phyloP scores from a whole-genome alignment of 1,140 invertebrate genomes.

The Drosophila novamexicana region DNA sequence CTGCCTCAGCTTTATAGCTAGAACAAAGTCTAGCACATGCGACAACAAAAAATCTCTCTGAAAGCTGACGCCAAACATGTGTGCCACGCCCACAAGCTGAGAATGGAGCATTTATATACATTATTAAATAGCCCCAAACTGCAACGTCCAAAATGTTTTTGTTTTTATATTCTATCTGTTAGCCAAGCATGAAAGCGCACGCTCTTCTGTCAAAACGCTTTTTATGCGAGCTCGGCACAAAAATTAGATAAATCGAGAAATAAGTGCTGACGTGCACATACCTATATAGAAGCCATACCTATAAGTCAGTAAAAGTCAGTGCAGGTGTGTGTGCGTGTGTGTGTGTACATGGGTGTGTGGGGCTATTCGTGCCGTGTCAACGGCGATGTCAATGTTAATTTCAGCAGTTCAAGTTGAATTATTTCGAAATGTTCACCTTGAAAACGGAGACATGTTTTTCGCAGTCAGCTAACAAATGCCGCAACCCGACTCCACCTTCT shows the following conservation, averaged over 20 bases:
- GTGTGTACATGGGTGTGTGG: not conserved
- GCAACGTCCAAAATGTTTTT: not conserved
- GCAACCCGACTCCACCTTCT: slow-evolving; percentile 63
- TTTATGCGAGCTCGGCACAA: slow-evolving; percentile 50
- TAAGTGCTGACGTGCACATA: slow-evolving; percentile 16
- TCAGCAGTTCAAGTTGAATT: slow-evolving; percentile 80
- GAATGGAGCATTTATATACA: not conserved
- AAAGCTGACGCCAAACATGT: not conserved
- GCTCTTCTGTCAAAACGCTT: slow-evolving; percentile 24
- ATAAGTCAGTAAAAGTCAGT: not conserved
- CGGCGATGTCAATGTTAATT: slow-evolving; percentile 78
- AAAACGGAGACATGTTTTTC: slow-evolving; percentile 68
- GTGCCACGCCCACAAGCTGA: not conserved
- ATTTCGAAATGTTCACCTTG: slow-evolving; percentile 80
- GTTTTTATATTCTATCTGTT: not conserved
- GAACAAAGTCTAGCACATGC: too few relatives aligned
- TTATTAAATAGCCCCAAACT: not conserved
- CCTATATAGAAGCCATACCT: not conserved
- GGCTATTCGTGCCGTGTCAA: slow-evolving; percentile 50
- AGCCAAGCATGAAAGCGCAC: slow-evolving; percentile 8
- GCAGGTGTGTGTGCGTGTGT: not conserved
- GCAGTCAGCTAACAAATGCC: slow-evolving; percentile 51
- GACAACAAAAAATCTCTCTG: not conserved
- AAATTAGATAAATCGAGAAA: slow-evolving; percentile 21
- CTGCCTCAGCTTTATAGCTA: too few relatives aligned